Percentiles rank a stretch among this genome's conserved stretches.
These are phyloP conservation scores for Mycteria americana DNA, from an alignment of 2,797 vertebrate genomes.

Conservation along the genomic window DNA sequence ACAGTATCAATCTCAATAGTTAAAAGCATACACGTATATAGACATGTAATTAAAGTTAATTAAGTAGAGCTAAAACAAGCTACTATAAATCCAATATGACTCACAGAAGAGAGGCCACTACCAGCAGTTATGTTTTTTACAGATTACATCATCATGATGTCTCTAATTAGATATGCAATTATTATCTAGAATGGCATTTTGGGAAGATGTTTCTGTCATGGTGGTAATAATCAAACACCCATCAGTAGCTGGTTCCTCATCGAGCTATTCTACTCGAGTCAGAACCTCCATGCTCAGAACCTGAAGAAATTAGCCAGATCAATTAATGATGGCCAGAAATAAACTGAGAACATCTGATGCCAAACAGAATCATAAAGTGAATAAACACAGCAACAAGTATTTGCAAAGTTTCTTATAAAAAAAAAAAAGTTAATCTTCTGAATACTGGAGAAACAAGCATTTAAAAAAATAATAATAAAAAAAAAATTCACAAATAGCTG, in stretches of 20 bases:
- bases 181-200: not conserved
- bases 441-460: not conserved
- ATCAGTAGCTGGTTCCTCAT: not conserved
- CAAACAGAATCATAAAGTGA: not conserved
- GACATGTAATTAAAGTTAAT: not conserved
- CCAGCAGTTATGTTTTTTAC: not conserved
- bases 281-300: not conserved
- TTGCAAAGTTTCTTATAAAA: not conserved
- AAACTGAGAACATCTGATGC: not conserved
- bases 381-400: not conserved
- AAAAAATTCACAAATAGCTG: not conserved
- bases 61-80: not conserved
- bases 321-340: not conserved
- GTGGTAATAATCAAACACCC: not conserved
- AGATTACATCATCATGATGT: not conserved
- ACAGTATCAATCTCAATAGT: not conserved
- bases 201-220: not conserved
- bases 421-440: not conserved
- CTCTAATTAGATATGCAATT: not conserved
- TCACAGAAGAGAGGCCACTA: not conserved
- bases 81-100: not conserved
- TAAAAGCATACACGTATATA: not conserved
- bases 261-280: not conserved
- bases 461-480: not conserved
- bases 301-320: not conserved